Evolutionary conservation across 1,140 invertebrate genomes (phyloP), one percentile per base, ranked within the genome.

Genomic region (Meloidogyne chitwoodi): DNA sequence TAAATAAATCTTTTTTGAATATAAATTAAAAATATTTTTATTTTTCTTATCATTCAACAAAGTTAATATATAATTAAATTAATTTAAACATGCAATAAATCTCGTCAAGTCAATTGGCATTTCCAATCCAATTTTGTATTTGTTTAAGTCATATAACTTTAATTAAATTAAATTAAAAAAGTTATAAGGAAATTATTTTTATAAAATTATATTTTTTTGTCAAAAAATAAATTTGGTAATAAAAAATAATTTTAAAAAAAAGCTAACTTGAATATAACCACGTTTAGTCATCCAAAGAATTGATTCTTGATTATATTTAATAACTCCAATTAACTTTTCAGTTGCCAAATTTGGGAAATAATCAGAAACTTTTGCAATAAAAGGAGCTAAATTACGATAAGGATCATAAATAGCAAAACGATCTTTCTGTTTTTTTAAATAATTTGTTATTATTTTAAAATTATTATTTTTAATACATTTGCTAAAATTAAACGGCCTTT

Each of bases 401-500:
- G 78, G 78, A 69, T 80, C 78, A 63, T 78, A 80, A n/a, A 74
- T 22, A 56, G 12, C n/a, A 56, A 74, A 24, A 62, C 24, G 31
- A 80, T 80, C 4, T 68, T 64, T 67, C 48, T 31, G 19, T 38
- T 67, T 27, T 71, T 24, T 70, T 62, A 12, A 63, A 38, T 14
- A 27, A 73, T n/a, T n/a, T n/a, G n/a, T n/a, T n/a, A n/a, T n/a
- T n/a, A n/a, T n/a, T n/a, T n/a, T n/a, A n/a, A n/a, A 12, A 31
- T 31, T 56, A 44, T 14, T 1, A n/a, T 3, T 29, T n/a, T 16
- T 5, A 12, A 24, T 63, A 77, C 79, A 81, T 81, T 80, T 38
- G 74, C 71, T n/a, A 81, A 41, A 41, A 81, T 76, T 63, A 81
- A 68, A 75, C 81, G 63, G 27, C 80, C 80, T 63, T 81, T 80